Base-by-base conservation (phyloP, 92 coral and sea anemone species). In the Actinernus sp. region DNA sequence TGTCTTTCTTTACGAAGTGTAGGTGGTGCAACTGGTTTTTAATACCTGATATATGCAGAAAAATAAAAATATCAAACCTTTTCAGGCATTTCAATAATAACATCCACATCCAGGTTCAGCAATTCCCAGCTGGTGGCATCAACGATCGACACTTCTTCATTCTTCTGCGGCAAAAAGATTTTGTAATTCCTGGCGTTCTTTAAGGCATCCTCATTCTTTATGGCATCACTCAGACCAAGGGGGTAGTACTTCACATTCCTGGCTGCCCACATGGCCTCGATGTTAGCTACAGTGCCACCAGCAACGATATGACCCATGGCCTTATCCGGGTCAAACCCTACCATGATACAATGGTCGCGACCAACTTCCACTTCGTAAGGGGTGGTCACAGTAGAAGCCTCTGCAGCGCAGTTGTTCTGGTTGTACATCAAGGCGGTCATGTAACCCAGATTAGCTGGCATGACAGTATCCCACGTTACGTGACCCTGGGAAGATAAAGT, bases 211-310 rank as follows among this genome's bases (percentile, higher is more conserved):
- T 84, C 98, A n/a, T 45, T 78, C 50, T 46, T 31, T 67, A 93
- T 65, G 30, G 98, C 90, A 37, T 81, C 93, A 56, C 81, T 85
- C 14, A 93, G 48, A 49, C 92, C 81, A 37, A 74, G 18, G 30
- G 96, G 77, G 58, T 74, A 86, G 78, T 61, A 90, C 78, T 93
- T 93, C 27, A 93, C 76, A 49, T 93, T 93, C 3, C 98, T 61
- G 7, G 80, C 94, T 2, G 92, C 91, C 98, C 93, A 93, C 59
- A 93, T 62, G 25, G 98, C 85, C 71, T 93, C 98, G 52, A 93
- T 93, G 73, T 93, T 93, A 12, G 98, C 98, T 4, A 82, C 72
- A 7, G 92, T 37, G 2, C 98, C 98, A 13, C 97, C 93, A 13
- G 83, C 45, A 20, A 73, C 71, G 0, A 91, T 67, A 38, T 88